Evolutionary conservation across 2,113 vertebrate species (phyloP).

Genomic region (Corydoras maculifer): DNA sequence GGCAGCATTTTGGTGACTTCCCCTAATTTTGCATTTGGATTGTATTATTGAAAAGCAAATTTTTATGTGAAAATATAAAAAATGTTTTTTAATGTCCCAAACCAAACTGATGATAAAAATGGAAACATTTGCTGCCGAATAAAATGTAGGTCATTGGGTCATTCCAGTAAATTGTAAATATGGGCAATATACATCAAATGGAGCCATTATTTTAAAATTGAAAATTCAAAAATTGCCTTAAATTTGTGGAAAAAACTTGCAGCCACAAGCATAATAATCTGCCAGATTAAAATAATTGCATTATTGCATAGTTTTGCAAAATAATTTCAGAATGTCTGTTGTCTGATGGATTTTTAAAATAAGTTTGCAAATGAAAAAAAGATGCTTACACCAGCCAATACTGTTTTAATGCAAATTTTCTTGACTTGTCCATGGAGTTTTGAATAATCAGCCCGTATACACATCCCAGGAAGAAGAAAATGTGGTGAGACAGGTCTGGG

Average conservation of each 20-base stretch:
- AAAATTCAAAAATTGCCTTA: neutral
- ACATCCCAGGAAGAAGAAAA: neutral
- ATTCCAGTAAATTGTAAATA: neutral
- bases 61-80: neutral
- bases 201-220: neutral
- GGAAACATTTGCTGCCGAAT: too few species aligned
- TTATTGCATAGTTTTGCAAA: too few species aligned
- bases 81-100: too few species aligned
- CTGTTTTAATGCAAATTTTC: neutral
- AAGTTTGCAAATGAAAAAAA: too few species aligned
- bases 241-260: neutral
- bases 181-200: neutral
- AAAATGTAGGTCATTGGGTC: neutral
- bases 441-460: neutral
- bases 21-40: constrained; percentile 5
- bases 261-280: constrained; percentile 1
- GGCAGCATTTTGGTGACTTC: constrained; percentile 37
- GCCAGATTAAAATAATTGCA: neutral
- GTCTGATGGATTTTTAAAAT: too few species aligned
- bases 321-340: too few species aligned
- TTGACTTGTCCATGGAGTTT: neutral
- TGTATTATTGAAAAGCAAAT: neutral
- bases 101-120: too few species aligned
- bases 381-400: too few species aligned
- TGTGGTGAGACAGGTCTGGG: constrained; percentile 21